Conservation (phyloP, 1,140 invertebrate species). For the Pogonomyrmex barbatus region DNA sequence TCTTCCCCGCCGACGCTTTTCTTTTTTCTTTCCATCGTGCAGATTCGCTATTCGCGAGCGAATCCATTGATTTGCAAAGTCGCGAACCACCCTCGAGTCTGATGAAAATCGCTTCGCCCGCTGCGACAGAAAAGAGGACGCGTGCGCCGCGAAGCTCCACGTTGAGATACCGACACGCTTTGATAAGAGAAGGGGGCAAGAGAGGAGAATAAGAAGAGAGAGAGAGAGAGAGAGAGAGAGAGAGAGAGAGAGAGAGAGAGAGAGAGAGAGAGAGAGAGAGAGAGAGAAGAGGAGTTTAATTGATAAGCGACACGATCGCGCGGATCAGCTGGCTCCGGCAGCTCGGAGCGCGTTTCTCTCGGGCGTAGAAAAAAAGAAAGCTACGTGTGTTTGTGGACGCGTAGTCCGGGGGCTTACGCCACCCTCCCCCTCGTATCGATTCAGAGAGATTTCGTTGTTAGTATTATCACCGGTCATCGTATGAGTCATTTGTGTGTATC, state of each 20-base stretch:
- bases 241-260: not conserved
- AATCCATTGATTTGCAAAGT: too few species aligned
- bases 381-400: not conserved
- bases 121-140: not conserved
- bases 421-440: not conserved
- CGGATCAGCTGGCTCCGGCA: constrained; percentile 7
- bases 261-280: not conserved
- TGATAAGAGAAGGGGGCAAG: not conserved
- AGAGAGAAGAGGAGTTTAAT: not conserved
- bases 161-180: not conserved
- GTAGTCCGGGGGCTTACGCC: not conserved
- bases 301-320: constrained; percentile 7
- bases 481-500: constrained; percentile 24
- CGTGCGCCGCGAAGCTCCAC: not conserved
- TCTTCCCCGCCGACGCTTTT: not conserved
- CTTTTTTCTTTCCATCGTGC: not conserved
- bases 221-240: not conserved
- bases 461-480: not conserved
- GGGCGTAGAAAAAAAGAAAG: not conserved
- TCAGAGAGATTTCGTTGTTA: constrained; percentile 33
- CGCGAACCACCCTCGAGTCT: not conserved
- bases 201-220: too few species aligned
- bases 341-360: not conserved
- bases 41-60: not conserved
- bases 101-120: not conserved